These are phyloP conservation scores for Platycercus adscitus DNA, from an alignment of 2,113 vertebrate species.

Conservation along the genomic window DNA sequence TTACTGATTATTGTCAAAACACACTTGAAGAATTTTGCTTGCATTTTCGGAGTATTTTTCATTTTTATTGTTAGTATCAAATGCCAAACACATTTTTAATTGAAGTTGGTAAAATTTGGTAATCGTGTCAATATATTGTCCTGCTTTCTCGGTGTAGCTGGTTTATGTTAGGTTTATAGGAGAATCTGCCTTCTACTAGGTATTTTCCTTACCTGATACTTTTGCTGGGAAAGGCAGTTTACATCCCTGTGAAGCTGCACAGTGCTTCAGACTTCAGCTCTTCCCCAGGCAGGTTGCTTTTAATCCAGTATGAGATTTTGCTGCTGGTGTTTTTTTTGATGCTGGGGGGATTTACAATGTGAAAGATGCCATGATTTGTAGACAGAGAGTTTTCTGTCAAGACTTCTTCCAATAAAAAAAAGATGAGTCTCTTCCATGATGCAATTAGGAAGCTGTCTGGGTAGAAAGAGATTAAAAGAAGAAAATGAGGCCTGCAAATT, in stretches of 20 bases:
- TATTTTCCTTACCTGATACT: not conserved
- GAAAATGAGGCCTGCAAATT: not conserved
- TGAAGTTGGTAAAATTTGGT: not conserved
- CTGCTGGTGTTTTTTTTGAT: not conserved
- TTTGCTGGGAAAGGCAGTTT: not conserved
- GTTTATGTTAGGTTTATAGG: not conserved
- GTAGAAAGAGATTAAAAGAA: not conserved
- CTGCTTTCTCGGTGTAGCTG: not conserved
- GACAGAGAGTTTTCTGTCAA: not conserved
- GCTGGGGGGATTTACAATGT: not conserved
- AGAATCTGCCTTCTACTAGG: not conserved
- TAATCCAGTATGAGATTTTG: not conserved
- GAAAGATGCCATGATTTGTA: not conserved
- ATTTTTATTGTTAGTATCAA: not conserved
- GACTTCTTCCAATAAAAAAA: not conserved
- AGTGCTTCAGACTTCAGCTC: not conserved
- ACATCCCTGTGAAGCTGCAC: not conserved
- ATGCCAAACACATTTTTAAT: not conserved
- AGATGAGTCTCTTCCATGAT: not conserved
- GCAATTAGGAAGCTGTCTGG: not conserved
- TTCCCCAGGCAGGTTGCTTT: not conserved
- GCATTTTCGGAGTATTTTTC: not conserved
- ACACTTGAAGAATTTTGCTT: not conserved
- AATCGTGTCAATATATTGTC: rapidly evolving
- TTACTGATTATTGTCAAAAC: not conserved